Conservation (phyloP, 1,140 invertebrate species). For the Meloidogyne chitwoodi region DNA sequence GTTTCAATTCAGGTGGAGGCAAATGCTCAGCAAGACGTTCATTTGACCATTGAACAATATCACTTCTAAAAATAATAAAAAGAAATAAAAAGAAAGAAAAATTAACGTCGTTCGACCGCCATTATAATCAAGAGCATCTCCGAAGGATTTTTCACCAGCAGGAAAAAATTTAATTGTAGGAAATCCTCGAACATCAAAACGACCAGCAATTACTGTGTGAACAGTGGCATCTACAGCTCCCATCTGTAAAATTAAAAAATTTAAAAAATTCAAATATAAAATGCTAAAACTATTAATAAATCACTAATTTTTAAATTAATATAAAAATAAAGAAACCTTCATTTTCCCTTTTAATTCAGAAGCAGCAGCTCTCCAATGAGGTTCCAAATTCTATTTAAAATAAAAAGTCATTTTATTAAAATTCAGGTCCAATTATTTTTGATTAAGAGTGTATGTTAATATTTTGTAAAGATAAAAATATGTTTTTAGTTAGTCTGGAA, state of each 20-base stretch:
- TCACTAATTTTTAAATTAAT: background rate
- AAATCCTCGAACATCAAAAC: slow-evolving; percentile 77
- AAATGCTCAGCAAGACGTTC: slow-evolving; percentile 81
- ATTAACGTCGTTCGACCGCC: slow-evolving; percentile 75
- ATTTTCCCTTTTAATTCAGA: slow-evolving; percentile 83
- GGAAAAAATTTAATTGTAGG: slow-evolving; percentile 95
- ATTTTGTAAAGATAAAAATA: too few relatives aligned
- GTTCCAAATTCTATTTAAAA: slow-evolving; percentile 71
- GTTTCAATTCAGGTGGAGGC: slow-evolving; percentile 79
- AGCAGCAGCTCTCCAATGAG: slow-evolving; percentile 88
- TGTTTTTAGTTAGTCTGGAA: too few relatives aligned
- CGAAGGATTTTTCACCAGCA: slow-evolving; percentile 74
- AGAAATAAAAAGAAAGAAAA: background rate
- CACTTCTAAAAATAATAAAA: slow-evolving; percentile 62
- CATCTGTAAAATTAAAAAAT: slow-evolving; percentile 69
- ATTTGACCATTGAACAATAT: slow-evolving; percentile 82
- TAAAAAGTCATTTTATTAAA: too few relatives aligned
- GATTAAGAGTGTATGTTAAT: too few relatives aligned
- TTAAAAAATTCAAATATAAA: background rate
- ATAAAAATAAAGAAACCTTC: slow-evolving; percentile 58
- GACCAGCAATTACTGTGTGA: slow-evolving; percentile 71
- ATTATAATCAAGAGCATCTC: slow-evolving; percentile 70
- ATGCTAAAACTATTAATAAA: background rate
- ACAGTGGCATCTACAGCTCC: slow-evolving; percentile 94
- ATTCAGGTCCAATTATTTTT: too few relatives aligned